Conservation (phyloP, 1,140 invertebrate species). For the Contarinia nasturtii region DNA sequence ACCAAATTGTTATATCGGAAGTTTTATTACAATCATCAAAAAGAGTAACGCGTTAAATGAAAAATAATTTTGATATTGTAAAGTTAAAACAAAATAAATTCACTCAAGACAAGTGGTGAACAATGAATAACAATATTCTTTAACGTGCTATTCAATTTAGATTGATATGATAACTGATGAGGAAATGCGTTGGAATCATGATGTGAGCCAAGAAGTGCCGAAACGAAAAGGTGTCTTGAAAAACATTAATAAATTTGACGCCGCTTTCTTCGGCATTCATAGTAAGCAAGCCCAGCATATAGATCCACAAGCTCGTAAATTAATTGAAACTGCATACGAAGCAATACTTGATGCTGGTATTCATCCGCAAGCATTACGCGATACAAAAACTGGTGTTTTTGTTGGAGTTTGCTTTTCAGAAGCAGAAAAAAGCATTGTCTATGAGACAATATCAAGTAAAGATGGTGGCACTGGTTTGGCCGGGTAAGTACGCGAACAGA, state of each 20-base stretch:
- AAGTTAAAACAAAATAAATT: no score
- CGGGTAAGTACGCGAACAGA: slow-evolving; percentile 28
- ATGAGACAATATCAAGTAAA: slow-evolving; percentile 34
- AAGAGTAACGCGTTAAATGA: no score
- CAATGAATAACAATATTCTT: no score
- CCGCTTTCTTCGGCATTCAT: slow-evolving; percentile 59
- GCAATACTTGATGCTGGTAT: slow-evolving; percentile 24
- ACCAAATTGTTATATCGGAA: no score
- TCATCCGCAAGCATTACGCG: slow-evolving; percentile 30
- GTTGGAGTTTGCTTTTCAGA: slow-evolving; percentile 60
- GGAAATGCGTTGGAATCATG: slow-evolving; percentile 1
- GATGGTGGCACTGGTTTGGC: slow-evolving; percentile 41
- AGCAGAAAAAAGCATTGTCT: slow-evolving; percentile 46
- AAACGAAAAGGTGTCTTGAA: slow-evolving; percentile 61
- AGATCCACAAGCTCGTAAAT: slow-evolving; percentile 29
- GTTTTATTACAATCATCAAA: no score
- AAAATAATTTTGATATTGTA: no score
- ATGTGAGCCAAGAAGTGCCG: slow-evolving; percentile 1
- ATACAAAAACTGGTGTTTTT: slow-evolving; percentile 58
- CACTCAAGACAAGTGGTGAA: no score
- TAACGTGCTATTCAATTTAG: not conserved
- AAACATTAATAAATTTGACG: slow-evolving; percentile 63
- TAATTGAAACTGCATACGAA: slow-evolving; percentile 28
- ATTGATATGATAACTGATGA: slow-evolving; percentile 2
- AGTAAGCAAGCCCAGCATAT: slow-evolving; percentile 25